Evolutionary conservation across 2,113 vertebrate genomes (phyloP).

Genomic region (Platysternon megacephalum): DNA sequence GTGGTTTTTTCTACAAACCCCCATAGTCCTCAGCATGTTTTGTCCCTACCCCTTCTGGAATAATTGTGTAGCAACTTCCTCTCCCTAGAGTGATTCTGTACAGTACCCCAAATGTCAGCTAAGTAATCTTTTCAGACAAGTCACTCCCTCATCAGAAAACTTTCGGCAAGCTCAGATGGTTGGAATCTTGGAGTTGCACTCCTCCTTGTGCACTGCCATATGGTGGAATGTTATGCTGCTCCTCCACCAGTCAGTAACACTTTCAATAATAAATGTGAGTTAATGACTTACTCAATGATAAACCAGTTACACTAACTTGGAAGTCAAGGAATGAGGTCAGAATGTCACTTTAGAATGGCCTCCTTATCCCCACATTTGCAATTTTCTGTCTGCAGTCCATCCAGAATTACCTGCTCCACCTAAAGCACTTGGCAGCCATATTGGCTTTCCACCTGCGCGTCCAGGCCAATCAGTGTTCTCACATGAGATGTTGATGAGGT

Average conservation of each 20-base stretch:
- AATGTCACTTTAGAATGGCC: background rate
- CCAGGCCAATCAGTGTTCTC: no score
- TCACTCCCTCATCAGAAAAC: background rate
- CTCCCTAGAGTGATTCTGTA: background rate
- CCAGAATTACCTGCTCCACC: no score
- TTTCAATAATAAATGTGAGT: background rate
- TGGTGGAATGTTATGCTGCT: background rate
- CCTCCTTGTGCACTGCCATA: background rate
- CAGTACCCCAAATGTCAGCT: background rate
- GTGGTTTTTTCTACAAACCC: background rate
- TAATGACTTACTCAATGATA: background rate
- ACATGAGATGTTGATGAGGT: no score
- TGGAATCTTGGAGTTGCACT: background rate
- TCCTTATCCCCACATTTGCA: background rate
- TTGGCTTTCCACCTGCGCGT: no score
- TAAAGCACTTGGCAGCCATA: no score
- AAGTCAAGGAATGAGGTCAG: background rate
- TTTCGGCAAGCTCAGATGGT: background rate
- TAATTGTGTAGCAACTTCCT: background rate
- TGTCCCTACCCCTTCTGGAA: background rate
- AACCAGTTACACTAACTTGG: background rate
- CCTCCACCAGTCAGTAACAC: background rate
- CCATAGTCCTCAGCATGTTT: background rate
- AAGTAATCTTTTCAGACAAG: background rate
- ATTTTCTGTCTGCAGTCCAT: background rate